phyloP scores from a whole-genome alignment of 2,113 vertebrate species.

The Mohoua ochrocephala region DNA sequence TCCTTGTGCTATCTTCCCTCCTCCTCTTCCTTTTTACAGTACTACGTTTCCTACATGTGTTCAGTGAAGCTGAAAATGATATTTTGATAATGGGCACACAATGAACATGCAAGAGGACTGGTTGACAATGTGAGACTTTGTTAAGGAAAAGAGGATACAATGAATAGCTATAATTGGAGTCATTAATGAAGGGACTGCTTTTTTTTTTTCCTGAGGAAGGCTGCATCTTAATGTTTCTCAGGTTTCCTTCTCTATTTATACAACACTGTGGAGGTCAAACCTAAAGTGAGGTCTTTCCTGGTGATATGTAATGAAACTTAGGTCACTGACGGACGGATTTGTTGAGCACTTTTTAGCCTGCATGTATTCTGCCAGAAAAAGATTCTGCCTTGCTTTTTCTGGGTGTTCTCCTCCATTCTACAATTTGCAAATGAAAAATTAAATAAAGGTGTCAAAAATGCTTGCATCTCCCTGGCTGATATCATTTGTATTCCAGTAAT shows the following conservation, averaged over 20 bases:
- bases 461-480: neutral
- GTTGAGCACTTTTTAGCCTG: neutral
- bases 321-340: neutral
- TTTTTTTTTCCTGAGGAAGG: slow-evolving; percentile 10
- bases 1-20: neutral
- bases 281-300: slow-evolving; percentile 43
- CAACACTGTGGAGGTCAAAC: slow-evolving; percentile 56
- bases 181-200: slow-evolving; percentile 66
- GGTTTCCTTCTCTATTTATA: slow-evolving; percentile 72
- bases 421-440: neutral
- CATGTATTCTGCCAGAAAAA: neutral
- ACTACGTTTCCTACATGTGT: slow-evolving; percentile 74
- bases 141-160: slow-evolving; percentile 73
- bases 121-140: slow-evolving; percentile 75
- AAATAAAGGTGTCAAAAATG: neutral
- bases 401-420: neutral
- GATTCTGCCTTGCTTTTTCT: neutral
- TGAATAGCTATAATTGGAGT: slow-evolving; percentile 73
- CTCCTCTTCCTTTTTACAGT: slow-evolving; percentile 57
- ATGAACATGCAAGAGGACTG: slow-evolving; percentile 69
- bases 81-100: slow-evolving; percentile 78
- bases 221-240: slow-evolving; percentile 57
- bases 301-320: neutral
- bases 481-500: neutral
- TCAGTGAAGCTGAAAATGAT: slow-evolving; percentile 78